These are phyloP conservation scores for Hartigia nigra DNA, from an alignment of 2,888 invertebrate genomes.

Conservation along the genomic window DNA sequence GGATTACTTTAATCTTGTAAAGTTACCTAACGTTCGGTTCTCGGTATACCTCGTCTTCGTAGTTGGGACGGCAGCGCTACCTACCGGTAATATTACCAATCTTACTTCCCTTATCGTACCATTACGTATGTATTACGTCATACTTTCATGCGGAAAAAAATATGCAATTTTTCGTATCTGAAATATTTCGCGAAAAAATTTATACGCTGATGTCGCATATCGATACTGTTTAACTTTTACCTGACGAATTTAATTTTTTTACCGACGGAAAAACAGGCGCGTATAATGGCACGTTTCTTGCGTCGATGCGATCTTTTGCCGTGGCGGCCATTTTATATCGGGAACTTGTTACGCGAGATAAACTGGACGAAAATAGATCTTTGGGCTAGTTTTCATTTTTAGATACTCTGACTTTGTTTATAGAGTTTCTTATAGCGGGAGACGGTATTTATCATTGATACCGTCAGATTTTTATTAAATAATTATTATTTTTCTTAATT, in stretches of 20 bases:
- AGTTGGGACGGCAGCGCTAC: neutral
- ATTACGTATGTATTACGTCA: too few relatives aligned
- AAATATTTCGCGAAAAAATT: too few relatives aligned
- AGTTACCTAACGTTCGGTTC: neutral
- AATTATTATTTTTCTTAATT: neutral
- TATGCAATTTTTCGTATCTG: too few relatives aligned
- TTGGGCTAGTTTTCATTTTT: neutral
- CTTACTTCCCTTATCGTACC: too few relatives aligned
- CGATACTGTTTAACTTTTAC: neutral
- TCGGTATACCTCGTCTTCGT: neutral
- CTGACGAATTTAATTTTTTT: neutral
- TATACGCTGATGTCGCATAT: neutral
- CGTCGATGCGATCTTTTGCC: neutral
- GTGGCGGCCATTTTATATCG: neutral
- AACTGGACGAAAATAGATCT: neutral
- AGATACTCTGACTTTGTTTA: neutral
- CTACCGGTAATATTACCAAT: neutral
- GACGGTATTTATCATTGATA: neutral
- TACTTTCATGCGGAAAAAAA: too few relatives aligned
- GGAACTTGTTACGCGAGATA: neutral
- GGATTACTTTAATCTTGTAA: slow-evolving; percentile 7
- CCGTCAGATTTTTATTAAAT: neutral
- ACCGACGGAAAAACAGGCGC: neutral
- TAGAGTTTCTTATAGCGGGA: neutral
- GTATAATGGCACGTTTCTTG: neutral